A percentile compares a stretch with the other conserved stretches of the same genome.
Conservation (phyloP, 2,113 vertebrate species). For the Bagarius yarrelli region DNA sequence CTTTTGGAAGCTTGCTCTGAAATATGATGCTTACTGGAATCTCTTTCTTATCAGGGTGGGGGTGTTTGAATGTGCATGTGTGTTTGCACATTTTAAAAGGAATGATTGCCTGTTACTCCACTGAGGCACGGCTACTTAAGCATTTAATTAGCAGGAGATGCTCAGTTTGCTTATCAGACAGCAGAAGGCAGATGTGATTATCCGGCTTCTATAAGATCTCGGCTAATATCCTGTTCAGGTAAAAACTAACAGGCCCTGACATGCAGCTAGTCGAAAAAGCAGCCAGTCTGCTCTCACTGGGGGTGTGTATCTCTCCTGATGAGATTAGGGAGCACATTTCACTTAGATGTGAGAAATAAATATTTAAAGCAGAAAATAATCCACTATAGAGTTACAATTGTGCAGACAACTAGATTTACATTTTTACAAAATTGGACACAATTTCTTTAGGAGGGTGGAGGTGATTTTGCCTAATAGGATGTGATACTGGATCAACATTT, state of each 20-base stretch:
- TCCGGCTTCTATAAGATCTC: constrained; percentile 59
- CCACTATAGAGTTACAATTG: neutral
- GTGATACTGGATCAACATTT: too few species aligned
- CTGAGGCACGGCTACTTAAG: constrained; percentile 54
- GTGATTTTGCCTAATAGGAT: too few species aligned
- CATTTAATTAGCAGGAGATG: constrained; percentile 65
- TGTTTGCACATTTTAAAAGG: constrained; percentile 35
- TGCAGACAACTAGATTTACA: neutral
- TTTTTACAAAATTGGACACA: neutral
- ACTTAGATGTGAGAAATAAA: neutral
- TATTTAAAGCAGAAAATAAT: neutral
- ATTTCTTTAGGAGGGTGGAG: too few species aligned
- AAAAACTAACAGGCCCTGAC: constrained; percentile 42
- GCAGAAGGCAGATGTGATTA: constrained; percentile 70
- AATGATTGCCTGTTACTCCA: constrained; percentile 60
- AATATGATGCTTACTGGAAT: neutral
- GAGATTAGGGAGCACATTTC: constrained; percentile 14
- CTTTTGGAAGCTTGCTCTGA: neutral
- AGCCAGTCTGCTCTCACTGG: constrained; percentile 1
- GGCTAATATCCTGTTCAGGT: constrained; percentile 56
- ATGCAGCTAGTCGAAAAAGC: constrained; percentile 27
- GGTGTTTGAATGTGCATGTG: constrained; percentile 22
- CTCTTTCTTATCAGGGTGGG: constrained; percentile 8
- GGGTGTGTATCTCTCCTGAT: neutral
- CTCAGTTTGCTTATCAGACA: constrained; percentile 64